A percentile compares a stretch with the other conserved stretches of the same genome.
Conservation (phyloP, 2,113 vertebrate genomes). For the Myocastor coypus region DNA sequence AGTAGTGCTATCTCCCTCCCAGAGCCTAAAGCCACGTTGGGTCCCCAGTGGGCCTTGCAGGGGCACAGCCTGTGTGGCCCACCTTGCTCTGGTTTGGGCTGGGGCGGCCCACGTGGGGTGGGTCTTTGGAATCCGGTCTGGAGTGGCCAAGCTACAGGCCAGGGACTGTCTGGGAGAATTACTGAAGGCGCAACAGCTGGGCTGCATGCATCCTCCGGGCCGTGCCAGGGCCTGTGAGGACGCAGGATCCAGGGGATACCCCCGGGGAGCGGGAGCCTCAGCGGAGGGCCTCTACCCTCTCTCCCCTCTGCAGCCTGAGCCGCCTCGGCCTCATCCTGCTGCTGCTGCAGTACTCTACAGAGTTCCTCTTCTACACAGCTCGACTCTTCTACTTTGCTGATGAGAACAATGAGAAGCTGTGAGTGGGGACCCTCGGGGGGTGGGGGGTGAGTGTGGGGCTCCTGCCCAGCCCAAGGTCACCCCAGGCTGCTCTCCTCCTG, state of each 20-base stretch:
- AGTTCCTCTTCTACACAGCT: slow-evolving; percentile 95
- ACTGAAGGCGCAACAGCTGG: background rate
- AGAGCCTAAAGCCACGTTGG: rapidly evolving
- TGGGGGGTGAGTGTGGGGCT: background rate
- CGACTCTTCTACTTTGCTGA: slow-evolving; percentile 95
- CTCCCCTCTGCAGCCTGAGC: slow-evolving; percentile 88
- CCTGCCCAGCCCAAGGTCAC: background rate
- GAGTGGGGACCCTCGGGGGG: slow-evolving; percentile 71
- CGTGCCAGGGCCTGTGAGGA: background rate
- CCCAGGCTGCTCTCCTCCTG: background rate
- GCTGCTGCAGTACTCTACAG: slow-evolving; percentile 94
- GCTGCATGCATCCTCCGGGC: too few relatives aligned
- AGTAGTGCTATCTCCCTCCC: background rate
- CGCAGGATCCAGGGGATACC: background rate
- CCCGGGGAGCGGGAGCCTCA: background rate
- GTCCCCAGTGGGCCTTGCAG: background rate
- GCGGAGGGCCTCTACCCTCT: background rate
- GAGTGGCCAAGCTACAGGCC: background rate
- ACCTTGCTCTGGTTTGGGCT: background rate
- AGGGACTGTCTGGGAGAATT: background rate
- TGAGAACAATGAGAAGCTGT: slow-evolving; percentile 97
- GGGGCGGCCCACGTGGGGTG: background rate
- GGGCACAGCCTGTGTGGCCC: rapidly evolving
- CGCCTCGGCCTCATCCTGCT: slow-evolving; percentile 94
- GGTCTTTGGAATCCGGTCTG: background rate